Percentiles rank a stretch among this genome's conserved stretches.
These are phyloP conservation scores for Apostichopus japonicus DNA, from an alignment of 35 echinoderm and acorn worm genomes.

Conservation along the genomic window DNA sequence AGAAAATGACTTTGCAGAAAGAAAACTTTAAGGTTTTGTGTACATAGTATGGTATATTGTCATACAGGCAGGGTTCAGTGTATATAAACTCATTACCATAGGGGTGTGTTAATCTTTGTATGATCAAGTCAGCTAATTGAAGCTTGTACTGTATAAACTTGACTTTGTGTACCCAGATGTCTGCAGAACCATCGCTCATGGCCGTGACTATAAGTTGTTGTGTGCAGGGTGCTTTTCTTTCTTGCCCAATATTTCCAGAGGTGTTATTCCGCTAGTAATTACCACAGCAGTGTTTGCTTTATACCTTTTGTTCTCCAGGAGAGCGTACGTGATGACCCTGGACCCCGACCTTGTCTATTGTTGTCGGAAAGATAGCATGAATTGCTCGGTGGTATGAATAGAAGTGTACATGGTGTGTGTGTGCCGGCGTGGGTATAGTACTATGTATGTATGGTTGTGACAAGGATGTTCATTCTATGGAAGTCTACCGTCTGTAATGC, in stretches of 20 bases:
- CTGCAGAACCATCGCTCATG: background rate
- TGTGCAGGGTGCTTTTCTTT: too few relatives aligned
- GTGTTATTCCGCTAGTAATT: background rate
- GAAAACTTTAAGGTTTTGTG: too few relatives aligned
- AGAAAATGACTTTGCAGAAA: too few relatives aligned
- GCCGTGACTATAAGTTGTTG: background rate
- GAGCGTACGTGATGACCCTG: constrained; percentile 36
- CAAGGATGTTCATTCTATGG: too few relatives aligned
- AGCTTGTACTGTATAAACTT: background rate
- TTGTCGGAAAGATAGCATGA: constrained; percentile 3
- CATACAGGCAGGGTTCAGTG: too few relatives aligned
- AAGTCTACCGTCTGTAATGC: too few relatives aligned
- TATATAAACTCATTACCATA: too few relatives aligned
- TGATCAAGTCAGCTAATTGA: too few relatives aligned
- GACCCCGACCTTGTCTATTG: constrained; percentile 18
- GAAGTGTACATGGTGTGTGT: background rate
- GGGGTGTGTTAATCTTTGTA: too few relatives aligned
- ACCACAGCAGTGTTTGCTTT: constrained; percentile 21
- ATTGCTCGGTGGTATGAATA: background rate
- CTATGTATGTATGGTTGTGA: too few relatives aligned
- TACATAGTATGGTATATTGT: too few relatives aligned
- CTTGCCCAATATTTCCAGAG: background rate
- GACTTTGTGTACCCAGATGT: background rate
- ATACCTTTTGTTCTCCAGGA: background rate
- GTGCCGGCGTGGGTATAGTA: background rate